Base-by-base conservation (phyloP, 2,888 invertebrate species). In the Hyppa rectilinea region DNA sequence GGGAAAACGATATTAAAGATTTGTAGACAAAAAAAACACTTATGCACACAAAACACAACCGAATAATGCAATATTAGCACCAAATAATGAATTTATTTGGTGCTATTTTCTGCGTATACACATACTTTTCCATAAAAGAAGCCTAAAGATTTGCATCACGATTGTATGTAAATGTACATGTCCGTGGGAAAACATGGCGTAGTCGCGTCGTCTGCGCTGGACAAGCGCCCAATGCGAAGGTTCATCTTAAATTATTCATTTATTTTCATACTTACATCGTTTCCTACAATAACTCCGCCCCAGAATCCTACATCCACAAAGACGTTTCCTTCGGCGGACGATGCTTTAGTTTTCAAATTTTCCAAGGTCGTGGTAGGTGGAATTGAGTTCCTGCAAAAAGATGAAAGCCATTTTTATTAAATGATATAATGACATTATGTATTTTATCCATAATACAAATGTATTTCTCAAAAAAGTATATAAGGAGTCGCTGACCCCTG, bases 281-380 rank as follows among this genome's bases (percentile, higher is more conserved):
- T 98, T 71, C 96, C 97, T 0, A 97, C 97, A 59, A 97, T 96
- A 1, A 98, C 96, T n/a, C 97, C 98, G n/a, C 97, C 98, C 98
- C 98, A 98, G 90, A 98, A 97, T 4, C 97, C 98, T 55, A 98
- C 97, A 87, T 98, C 97, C 0, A 97, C 97, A 81, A 95, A 97
- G 34, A 97, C 94, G 81, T 97, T 96, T 2, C 96, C 96, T 49
- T 93, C 90, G 0, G 98, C 97, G 3, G 96, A 95, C 17, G 91
- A 84, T 3, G 96, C 95, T 92, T 98, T 98, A 1, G 91, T 93
- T 85, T 96, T 95, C 10, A 98, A 93, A 85, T 97, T 97, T 38
- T 96, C 93, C 31, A 97, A 85, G 0, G 96, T 97, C 0, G 97
- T 97, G 0, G 97, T 97, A 4, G 97, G 96, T 50, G 98, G 98